Evolutionary conservation across 2,888 invertebrate species (phyloP), one percentile per base, ranked within the genome.

Genomic region (Drosophila rellima): DNA sequence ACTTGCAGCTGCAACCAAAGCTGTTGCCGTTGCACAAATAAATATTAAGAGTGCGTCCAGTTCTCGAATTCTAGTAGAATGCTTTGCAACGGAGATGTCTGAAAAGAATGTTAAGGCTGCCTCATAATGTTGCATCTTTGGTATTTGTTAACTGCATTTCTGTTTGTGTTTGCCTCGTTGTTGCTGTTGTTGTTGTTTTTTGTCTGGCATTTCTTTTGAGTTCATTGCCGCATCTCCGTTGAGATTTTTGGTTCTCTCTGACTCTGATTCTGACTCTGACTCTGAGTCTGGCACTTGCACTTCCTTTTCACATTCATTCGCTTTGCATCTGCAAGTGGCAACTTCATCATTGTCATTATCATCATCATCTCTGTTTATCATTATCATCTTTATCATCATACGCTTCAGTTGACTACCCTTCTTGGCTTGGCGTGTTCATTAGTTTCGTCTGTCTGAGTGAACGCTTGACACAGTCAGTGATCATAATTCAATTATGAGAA

Each of bases 401-500:
- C n/a, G 67, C 63, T 74, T 56, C 84, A 78, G 63, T 81, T 67
- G 87, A 81, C 87, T 87, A 71, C 75, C 85, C 79, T 72, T 67
- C 59, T 65, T n/a, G 60, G 51, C 55, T 37, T 70, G 70, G 63
- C 71, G 72, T 82, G 74, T 85, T 82, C 83, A 82, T 82, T 86
- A 86, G 77, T 59, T 70, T 50, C 62, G 31, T 56, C 70, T 67
- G 79, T 37, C 48, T 44, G 26, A 39, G 61, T 52, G 62, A 51
- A 56, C 68, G 57, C 66, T 37, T 79, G 74, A 76, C 85, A 80
- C 74, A 77, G 71, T 88, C 80, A 50, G 67, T 73, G 85, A 88
- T 88, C 82, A 88, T 88, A 85, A 83, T 83, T 88, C 77, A 83
- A 83, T 88, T 83, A 88, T 77, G 60, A 47, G 66, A 8, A 55